Base-by-base conservation (phyloP, 2,113 vertebrate genomes). In the Erpornis zantholeuca region DNA sequence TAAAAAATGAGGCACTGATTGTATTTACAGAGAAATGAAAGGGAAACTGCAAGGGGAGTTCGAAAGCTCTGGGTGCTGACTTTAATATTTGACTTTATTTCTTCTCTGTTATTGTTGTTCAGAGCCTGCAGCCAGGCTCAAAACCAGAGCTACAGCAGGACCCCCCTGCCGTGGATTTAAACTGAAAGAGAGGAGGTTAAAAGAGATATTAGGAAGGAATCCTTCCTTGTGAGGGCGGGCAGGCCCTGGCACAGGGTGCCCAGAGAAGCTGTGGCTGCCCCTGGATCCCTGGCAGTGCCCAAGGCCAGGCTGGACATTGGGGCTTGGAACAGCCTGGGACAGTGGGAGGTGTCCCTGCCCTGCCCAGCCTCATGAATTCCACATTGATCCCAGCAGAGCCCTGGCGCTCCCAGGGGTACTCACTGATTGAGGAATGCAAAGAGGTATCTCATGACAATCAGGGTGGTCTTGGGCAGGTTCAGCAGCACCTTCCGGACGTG, bases 361-460 rank as follows among this genome's bases (percentile, higher is more conserved):
- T 18, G 23, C 3, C 45, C 69, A 82, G 11, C 28, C 52, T 47
- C 78, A 47, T 0, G 1, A 45, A 47, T 10, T 22, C 87, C 49
- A 17, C 0, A 8, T 33, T 60, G 7, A 24, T 1, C 23, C 54
- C 56, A 64, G 56, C 71, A 52, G 36, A 61, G 40, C n/a, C 15
- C 12, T 1, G 25, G 57, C 3, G 52, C 57, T 57, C 49, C 35
- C n/a, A 13, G 14, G 66, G 82, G 93, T 97, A 99, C 99, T 99
- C 97, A 99, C 99, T 99, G 99, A 93, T 97, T 98, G 94, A 99
- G 99, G 98, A 99, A 99, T 66, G 98, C 98, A 83, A 99, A 99
- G 97, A 99, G 98, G 98, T 99, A 99, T 99, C 99, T 98, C 99
- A 99, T 99, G 88, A 99, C 93, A 92, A 99, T 98, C 97, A 99